phyloP scores from a whole-genome alignment of 2,797 vertebrate genomes.

The Pangasius mekongensis region DNA sequence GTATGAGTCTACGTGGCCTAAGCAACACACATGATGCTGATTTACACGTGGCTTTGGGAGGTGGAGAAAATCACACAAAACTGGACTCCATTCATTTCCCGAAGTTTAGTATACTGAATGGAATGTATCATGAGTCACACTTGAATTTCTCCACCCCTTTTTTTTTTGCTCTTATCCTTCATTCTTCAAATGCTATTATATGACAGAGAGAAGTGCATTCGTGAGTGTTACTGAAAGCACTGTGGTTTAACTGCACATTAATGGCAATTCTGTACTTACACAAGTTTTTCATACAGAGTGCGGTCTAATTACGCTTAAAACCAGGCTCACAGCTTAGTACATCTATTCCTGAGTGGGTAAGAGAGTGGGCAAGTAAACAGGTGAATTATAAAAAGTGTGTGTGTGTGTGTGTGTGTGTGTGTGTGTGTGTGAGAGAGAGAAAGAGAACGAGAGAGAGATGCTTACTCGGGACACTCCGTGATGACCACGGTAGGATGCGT shows the following conservation, averaged over 20 bases:
- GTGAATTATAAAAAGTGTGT: neutral
- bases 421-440: neutral
- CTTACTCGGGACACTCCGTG: slow-evolving; percentile 88
- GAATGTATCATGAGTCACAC: neutral
- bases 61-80: neutral
- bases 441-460: neutral
- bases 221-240: neutral
- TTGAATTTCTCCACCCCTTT: neutral
- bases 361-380: neutral
- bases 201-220: neutral
- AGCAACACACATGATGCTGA: neutral
- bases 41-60: neutral
- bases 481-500: slow-evolving; percentile 82
- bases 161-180: neutral
- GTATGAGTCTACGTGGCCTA: neutral
- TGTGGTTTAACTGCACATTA: neutral
- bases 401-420: neutral
- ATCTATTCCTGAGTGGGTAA: neutral
- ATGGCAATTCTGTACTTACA: neutral
- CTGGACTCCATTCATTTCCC: neutral
- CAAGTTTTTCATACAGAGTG: neutral
- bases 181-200: neutral
- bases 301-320: neutral
- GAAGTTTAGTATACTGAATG: neutral
- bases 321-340: neutral